Evolutionary conservation across 2,113 vertebrate species (phyloP).

Genomic region (Sceloporus tristichus): DNA sequence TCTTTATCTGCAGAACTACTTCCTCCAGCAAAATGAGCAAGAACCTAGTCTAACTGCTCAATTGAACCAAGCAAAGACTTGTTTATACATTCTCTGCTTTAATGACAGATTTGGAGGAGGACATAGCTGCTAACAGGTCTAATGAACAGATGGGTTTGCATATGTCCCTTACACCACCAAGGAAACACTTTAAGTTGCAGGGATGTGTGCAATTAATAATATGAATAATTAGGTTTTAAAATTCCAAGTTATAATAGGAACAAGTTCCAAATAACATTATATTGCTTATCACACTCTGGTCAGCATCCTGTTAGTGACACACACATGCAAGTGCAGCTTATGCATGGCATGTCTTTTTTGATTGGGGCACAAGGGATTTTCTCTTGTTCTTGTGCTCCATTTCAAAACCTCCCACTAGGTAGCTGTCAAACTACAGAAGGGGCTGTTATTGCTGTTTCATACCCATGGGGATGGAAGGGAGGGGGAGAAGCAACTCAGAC

Average conservation of each 20-base stretch:
- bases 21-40: not conserved
- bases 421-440: too few species aligned
- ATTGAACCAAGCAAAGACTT: accelerated
- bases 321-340: too few species aligned
- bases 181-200: not conserved
- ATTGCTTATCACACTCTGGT: slow-evolving; percentile 6
- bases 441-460: too few species aligned
- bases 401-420: too few species aligned
- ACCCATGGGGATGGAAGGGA: too few species aligned
- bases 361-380: too few species aligned
- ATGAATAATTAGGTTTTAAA: slow-evolving; percentile 23
- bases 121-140: accelerated
- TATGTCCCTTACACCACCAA: not conserved
- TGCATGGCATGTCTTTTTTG: too few species aligned
- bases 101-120: not conserved
- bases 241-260: not conserved
- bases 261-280: slow-evolving; percentile 16
- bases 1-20: not conserved
- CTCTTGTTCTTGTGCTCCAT: too few species aligned
- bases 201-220: slow-evolving; percentile 8
- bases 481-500: too few species aligned
- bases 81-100: not conserved
- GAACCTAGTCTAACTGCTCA: not conserved
- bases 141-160: accelerated
- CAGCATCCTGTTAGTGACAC: too few species aligned